Base-by-base conservation (phyloP, 2,797 vertebrate genomes). In the Rhabdophis nuchalis region DNA sequence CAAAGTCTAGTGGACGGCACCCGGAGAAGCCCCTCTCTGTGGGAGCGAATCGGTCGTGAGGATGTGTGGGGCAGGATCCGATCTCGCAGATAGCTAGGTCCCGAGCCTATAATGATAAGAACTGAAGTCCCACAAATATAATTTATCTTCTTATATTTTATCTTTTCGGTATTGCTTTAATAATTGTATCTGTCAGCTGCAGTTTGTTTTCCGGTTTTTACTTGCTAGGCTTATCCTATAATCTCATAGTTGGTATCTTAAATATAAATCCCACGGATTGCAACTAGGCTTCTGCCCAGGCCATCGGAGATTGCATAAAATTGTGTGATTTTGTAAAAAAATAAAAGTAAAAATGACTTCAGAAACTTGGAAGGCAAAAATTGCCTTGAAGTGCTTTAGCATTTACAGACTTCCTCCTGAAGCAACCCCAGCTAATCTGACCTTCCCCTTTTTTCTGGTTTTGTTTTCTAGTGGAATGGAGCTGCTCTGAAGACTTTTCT, bases 391-490 rank as follows among this genome's bases (percentile, higher is more conserved):
- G 36, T 82, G 9, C 36, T 82, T 82, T 82, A 82, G 20, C 36
- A 41, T 82, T 82, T 82, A 11, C 64, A 68, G 64, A 68, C n/a
- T 68, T 72, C n/a, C 72, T 46, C 20, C 20, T 82, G 36, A 82
- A 82, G 36, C 20, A 82, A 68, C 68, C 93, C 82, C 27, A 36
- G 85, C 57, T 57, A 96, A 89, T 95, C 91, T 95, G 27, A 58
- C 53, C 93, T 96, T 95, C 91, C 60, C 64, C 50, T 94, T 32
- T 93, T 94, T 52, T n/a, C n/a, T 93, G 0, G 46, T 46, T 94
- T 96, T 96, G 56, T 96, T 94, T 93, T 94, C 88, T 95, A 99
- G 99, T 99, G 98, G 98, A 99, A 97, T 99, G 99, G 99, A 99
- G 99, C 96, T 98, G 97, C 96, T 97, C 98, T 88, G 98, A 98